Evolutionary conservation across 2,113 vertebrate species (phyloP).

Genomic region (rat (Rattus norvegicus)): DNA sequence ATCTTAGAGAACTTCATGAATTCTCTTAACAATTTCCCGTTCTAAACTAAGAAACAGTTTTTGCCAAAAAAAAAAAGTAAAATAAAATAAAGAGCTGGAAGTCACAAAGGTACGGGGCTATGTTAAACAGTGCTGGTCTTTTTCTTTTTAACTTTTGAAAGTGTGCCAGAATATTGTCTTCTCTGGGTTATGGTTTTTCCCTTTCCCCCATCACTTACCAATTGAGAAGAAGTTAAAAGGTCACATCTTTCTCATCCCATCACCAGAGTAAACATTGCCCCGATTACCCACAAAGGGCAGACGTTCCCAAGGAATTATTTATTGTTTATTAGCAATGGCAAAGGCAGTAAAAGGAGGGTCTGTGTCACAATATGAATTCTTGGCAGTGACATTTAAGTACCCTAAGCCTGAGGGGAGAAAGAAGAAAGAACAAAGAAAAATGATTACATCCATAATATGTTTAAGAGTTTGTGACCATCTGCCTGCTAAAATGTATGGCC

Average conservation of each 20-base stretch:
- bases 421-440: not conserved
- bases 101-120: constrained; percentile 32
- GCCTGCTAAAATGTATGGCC: not conserved
- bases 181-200: constrained; percentile 44
- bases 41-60: constrained; percentile 68
- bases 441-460: not conserved
- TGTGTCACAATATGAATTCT: constrained; percentile 36
- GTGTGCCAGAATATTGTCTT: constrained; percentile 71
- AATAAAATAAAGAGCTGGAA: constrained; percentile 5
- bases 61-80: not conserved
- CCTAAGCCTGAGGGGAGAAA: not conserved
- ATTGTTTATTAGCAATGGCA: constrained; percentile 70
- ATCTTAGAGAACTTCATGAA: constrained; percentile 61
- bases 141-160: constrained; percentile 42
- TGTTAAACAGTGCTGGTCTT: constrained; percentile 40
- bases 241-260: constrained; percentile 69
- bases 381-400: constrained; percentile 32
- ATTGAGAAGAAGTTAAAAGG: constrained; percentile 74
- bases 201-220: constrained; percentile 35
- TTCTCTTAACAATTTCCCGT: constrained; percentile 72
- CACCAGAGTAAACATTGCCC: constrained; percentile 73
- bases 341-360: constrained; percentile 27
- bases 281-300: constrained; percentile 77
- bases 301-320: constrained; percentile 72
- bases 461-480: constrained; percentile 35